These are phyloP conservation scores for Oreochromis niloticus DNA, from an alignment of 2,113 vertebrate species.

Conservation along the genomic window DNA sequence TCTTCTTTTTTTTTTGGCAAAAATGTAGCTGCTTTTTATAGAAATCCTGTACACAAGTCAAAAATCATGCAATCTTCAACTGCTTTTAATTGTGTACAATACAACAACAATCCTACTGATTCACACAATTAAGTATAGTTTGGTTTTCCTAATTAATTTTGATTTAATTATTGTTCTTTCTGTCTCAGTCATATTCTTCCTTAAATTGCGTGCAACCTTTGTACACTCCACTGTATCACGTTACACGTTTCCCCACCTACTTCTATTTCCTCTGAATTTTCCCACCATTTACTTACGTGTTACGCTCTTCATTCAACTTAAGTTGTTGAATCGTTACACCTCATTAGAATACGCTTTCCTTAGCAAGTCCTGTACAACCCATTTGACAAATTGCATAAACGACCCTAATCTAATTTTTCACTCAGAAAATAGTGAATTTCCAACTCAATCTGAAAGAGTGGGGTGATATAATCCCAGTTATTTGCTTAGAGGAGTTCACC, in stretches of 20 bases:
- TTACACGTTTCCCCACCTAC: background rate
- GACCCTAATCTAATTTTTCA: constrained; percentile 21
- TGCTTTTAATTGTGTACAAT: background rate
- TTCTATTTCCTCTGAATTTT: background rate
- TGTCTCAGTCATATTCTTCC: background rate
- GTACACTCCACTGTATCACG: background rate
- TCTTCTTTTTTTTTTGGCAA: background rate
- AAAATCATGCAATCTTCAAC: background rate
- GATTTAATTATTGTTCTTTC: background rate
- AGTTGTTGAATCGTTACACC: background rate
- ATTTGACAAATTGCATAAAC: constrained; percentile 36
- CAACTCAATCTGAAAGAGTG: constrained; percentile 53
- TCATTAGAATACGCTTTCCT: background rate
- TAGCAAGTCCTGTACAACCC: background rate
- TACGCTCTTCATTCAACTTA: background rate
- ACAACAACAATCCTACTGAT: background rate
- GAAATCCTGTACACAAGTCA: background rate
- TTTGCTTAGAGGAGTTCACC: constrained; percentile 48
- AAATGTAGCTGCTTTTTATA: background rate
- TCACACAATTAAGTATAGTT: background rate
- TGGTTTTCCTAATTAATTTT: background rate
- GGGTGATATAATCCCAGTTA: constrained; percentile 35
- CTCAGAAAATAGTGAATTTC: constrained; percentile 28
- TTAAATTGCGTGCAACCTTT: background rate
- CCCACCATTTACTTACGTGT: background rate